phyloP scores from a whole-genome alignment of 2,113 vertebrate genomes.

The Anhinga anhinga region DNA sequence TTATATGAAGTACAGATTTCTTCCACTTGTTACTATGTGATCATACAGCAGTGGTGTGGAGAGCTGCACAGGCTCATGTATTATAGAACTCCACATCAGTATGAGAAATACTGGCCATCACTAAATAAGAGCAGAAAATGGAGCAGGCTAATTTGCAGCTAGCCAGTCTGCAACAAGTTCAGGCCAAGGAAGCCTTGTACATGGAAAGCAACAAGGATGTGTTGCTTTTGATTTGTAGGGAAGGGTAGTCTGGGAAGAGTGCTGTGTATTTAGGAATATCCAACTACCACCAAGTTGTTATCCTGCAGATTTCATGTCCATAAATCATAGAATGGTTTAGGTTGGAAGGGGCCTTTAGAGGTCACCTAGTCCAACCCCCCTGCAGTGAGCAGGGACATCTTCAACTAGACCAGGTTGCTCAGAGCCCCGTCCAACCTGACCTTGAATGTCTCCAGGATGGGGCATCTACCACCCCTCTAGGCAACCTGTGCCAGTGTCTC shows the following conservation, averaged over 20 bases:
- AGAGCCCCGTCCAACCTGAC: no score
- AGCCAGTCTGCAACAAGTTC: background rate
- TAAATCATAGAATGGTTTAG: no score
- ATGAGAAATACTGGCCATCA: background rate
- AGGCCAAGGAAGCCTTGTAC: background rate
- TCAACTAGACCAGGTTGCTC: no score
- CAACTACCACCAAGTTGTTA: background rate
- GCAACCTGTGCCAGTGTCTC: no score
- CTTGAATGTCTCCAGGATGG: no score
- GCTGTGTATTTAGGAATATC: background rate
- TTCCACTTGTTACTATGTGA: background rate
- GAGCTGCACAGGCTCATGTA: background rate
- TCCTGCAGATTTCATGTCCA: no score
- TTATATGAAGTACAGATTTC: background rate
- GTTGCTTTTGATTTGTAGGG: background rate
- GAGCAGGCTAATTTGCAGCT: background rate
- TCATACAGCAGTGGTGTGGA: rapidly evolving
- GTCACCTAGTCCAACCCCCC: no score
- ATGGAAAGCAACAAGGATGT: background rate
- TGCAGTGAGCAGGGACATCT: no score
- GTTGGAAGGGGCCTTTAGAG: no score
- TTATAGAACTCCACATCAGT: background rate
- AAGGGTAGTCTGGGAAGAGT: background rate
- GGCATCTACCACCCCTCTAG: no score
- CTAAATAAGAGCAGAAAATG: background rate